Evolutionary conservation across 2,113 vertebrate species (phyloP).

Genomic region (Protomyctophum bolini): DNA sequence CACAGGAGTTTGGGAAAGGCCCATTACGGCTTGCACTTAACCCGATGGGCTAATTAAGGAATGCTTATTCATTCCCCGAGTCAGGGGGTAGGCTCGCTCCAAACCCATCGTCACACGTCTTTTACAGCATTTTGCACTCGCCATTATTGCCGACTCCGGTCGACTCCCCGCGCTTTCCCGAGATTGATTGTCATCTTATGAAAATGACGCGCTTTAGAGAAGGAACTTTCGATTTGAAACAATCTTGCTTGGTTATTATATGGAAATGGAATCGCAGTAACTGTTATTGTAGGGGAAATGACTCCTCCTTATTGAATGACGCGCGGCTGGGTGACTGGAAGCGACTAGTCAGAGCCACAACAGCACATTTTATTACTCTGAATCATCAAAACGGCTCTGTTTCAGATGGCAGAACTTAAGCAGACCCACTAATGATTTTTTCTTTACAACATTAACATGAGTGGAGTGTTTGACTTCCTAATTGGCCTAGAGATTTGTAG

Average conservation of each 20-base stretch:
- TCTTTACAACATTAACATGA: no score
- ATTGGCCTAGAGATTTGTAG: background rate
- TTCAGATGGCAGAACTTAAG: background rate
- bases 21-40: slow-evolving; percentile 99
- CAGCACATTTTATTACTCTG: background rate
- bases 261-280: slow-evolving; percentile 60
- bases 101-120: slow-evolving; percentile 81
- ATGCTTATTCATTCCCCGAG: slow-evolving; percentile 95
- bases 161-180: slow-evolving; percentile 47
- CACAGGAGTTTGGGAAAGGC: slow-evolving; percentile 95
- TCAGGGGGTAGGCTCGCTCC: slow-evolving; percentile 83
- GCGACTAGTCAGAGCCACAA: slow-evolving; percentile 25
- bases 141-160: slow-evolving; percentile 71
- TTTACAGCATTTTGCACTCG: slow-evolving; percentile 97
- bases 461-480: background rate
- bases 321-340: slow-evolving; percentile 18
- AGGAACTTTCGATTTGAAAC: slow-evolving; percentile 62
- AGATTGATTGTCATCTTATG: slow-evolving; percentile 68
- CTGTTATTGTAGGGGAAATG: slow-evolving; percentile 37
- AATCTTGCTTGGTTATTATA: slow-evolving; percentile 54
- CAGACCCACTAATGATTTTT: background rate
- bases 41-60: slow-evolving; percentile 99
- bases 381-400: background rate
- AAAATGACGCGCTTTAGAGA: slow-evolving; percentile 66
- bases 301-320: slow-evolving; percentile 34